Evolutionary conservation across 1,140 invertebrate genomes (phyloP).

Genomic region (Oreohelix idahoensis): DNA sequence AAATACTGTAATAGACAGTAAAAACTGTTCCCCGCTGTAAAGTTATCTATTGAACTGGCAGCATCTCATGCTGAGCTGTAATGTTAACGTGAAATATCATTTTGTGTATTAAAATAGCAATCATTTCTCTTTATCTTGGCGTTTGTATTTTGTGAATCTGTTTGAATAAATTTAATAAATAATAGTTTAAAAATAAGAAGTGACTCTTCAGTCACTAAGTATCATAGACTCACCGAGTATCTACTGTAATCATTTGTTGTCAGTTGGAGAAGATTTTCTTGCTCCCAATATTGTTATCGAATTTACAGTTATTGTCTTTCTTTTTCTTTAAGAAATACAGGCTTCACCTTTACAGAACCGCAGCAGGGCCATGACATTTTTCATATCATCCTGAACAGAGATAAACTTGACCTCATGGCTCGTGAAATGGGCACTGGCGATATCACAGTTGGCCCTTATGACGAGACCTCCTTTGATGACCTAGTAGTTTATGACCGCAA

Average conservation of each 20-base stretch:
- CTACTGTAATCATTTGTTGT: not conserved
- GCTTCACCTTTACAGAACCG: constrained; percentile 17
- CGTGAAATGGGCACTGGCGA: not conserved
- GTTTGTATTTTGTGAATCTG: too few species aligned
- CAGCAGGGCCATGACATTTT: constrained; percentile 19
- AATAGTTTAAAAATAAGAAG: not conserved
- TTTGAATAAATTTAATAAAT: too few species aligned
- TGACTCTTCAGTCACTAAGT: not conserved
- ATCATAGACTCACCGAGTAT: not conserved
- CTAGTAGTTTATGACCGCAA: not conserved
- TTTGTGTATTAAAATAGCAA: too few species aligned
- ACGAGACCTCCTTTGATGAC: not conserved
- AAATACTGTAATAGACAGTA: too few species aligned
- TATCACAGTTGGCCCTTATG: not conserved
- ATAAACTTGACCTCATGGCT: not conserved
- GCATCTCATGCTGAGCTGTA: too few species aligned
- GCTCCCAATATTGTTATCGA: not conserved
- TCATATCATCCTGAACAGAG: constrained; percentile 15
- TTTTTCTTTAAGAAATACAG: constrained; percentile 1
- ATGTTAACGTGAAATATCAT: too few species aligned
- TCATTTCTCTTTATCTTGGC: too few species aligned
- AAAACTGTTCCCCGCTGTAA: too few species aligned
- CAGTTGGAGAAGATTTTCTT: not conserved
- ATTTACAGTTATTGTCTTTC: not conserved
- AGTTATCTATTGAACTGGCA: too few species aligned